phyloP scores from a whole-genome alignment of 2,888 invertebrate genomes.

The Drosophila nigricruria region DNA sequence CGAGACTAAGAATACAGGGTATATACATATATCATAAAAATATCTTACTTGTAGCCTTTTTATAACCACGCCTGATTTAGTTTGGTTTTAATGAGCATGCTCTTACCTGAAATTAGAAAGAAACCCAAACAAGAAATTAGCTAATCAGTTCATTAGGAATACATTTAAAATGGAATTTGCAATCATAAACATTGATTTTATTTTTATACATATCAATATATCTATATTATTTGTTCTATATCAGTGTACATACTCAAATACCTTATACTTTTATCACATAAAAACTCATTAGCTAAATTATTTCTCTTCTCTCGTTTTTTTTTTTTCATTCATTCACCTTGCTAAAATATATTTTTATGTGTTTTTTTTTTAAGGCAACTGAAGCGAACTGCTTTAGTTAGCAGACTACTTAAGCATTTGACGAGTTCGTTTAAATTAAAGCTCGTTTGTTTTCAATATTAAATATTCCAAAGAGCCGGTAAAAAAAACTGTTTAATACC shows the following conservation, averaged over 20 bases:
- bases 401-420: constrained; percentile 31
- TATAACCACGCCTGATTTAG: constrained; percentile 2
- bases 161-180: constrained; percentile 18
- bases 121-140: constrained; percentile 31
- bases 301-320: too few species aligned
- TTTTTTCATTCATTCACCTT: constrained; percentile 15
- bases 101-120: constrained; percentile 71
- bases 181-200: constrained; percentile 5
- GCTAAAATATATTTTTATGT: constrained; percentile 15
- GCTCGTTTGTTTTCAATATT: constrained; percentile 42
- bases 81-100: constrained; percentile 1
- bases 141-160: constrained; percentile 13
- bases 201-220: too few species aligned
- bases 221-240: background rate
- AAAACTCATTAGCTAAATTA: constrained; percentile 7
- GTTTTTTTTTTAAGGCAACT: background rate
- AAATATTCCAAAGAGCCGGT: constrained; percentile 22
- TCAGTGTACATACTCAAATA: too few species aligned
- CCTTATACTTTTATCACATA: background rate
- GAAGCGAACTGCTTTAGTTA: constrained; percentile 14
- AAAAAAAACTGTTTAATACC: constrained; percentile 14
- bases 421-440: constrained; percentile 49
- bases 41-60: constrained; percentile 22
- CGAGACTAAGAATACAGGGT: constrained; percentile 2
- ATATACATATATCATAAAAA: constrained; percentile 2